A percentile compares a stretch with the other conserved stretches of the same genome.
Evolutionary conservation across 2,113 vertebrate species (phyloP).

Genomic region (Nycticorax nycticorax): DNA sequence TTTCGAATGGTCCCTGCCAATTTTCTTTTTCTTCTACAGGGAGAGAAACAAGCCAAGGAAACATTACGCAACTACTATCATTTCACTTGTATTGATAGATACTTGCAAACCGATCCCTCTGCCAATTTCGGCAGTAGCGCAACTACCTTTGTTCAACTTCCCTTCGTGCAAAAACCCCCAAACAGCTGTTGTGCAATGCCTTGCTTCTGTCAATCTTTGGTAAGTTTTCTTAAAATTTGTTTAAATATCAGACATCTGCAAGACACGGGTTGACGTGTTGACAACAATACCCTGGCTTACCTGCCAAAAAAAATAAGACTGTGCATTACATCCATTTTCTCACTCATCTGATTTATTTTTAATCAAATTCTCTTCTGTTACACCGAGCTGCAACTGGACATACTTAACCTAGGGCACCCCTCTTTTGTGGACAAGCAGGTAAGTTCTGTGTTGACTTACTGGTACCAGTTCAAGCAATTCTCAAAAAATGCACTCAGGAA

Average conservation of each 20-base stretch:
- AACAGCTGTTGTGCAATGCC: background rate
- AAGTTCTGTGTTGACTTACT: background rate
- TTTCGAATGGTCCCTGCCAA: background rate
- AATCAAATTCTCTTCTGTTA: background rate
- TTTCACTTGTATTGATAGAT: conserved; percentile 1
- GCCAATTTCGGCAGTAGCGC: background rate
- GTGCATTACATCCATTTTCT: background rate
- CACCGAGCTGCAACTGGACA: background rate
- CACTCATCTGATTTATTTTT: background rate
- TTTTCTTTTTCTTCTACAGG: background rate
- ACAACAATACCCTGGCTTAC: background rate
- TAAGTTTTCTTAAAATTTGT: background rate
- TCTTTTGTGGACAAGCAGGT: background rate
- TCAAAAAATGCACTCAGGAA: background rate
- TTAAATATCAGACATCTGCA: background rate
- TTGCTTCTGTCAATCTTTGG: background rate
- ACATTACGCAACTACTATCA: conserved; percentile 28
- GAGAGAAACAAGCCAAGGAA: conserved; percentile 50
- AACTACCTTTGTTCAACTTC: background rate
- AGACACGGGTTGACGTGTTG: background rate
- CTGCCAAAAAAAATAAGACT: background rate
- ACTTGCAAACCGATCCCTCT: background rate
- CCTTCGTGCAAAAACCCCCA: rapidly evolving
- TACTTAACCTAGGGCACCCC: background rate
- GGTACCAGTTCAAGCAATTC: background rate